phyloP scores from a whole-genome alignment of 2,888 invertebrate species.

The Spilarctia lutea region DNA sequence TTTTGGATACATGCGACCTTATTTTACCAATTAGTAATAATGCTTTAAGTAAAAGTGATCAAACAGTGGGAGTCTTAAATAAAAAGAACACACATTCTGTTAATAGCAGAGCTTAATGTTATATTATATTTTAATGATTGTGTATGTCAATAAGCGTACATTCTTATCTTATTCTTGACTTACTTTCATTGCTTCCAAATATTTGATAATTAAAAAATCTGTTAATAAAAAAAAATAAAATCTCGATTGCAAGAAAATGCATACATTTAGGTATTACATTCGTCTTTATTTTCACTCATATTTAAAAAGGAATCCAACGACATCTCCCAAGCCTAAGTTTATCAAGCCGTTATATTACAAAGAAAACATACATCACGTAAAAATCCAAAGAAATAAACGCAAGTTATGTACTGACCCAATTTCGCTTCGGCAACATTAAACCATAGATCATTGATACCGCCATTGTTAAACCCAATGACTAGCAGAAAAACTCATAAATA shows the following conservation, averaged over 20 bases:
- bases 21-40: neutral
- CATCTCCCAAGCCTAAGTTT: neutral
- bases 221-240: neutral
- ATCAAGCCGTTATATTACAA: neutral
- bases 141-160: too few species aligned
- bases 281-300: neutral
- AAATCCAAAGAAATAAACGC: neutral
- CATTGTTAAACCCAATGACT: constrained; percentile 19
- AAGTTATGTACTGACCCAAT: neutral
- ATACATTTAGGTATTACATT: too few species aligned
- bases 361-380: neutral
- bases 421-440: neutral
- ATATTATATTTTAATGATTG: too few species aligned
- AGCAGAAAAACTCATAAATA: constrained; percentile 9
- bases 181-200: neutral
- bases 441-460: constrained; percentile 9
- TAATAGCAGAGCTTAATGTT: too few species aligned
- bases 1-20: neutral
- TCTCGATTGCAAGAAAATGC: too few species aligned
- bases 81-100: too few species aligned
- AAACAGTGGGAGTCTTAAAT: too few species aligned
- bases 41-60: neutral
- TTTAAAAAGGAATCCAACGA: neutral
- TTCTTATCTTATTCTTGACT: too few species aligned
- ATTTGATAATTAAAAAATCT: neutral